phyloP scores from a whole-genome alignment of 2,888 invertebrate species.

The Hypomecis punctinalis region DNA sequence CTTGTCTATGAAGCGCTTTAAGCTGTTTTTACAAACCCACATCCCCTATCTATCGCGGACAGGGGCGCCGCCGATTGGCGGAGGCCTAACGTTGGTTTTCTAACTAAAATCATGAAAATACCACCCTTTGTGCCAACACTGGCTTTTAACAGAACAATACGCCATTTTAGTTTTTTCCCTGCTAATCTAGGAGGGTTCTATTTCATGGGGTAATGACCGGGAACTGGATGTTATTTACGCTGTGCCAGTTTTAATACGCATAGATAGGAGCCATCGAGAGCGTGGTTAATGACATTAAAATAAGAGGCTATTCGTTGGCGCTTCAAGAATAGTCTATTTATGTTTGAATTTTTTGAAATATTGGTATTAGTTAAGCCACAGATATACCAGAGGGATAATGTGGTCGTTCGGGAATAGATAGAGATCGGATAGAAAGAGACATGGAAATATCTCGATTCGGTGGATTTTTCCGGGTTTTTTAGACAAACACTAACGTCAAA shows the following conservation, averaged over 20 bases:
- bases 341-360: too few relatives aligned
- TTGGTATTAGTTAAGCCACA: too few relatives aligned
- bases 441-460: too few relatives aligned
- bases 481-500: too few relatives aligned
- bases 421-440: too few relatives aligned
- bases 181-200: conserved; percentile 73
- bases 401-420: too few relatives aligned
- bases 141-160: conserved; percentile 73
- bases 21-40: conserved; percentile 57
- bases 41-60: conserved; percentile 75
- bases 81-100: conserved; percentile 62
- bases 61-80: conserved; percentile 67
- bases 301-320: background rate
- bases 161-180: conserved; percentile 72
- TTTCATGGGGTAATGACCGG: conserved; percentile 70
- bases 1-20: conserved; percentile 72
- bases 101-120: conserved; percentile 71
- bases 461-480: too few relatives aligned
- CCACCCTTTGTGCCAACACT: conserved; percentile 75
- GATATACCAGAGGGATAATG: too few relatives aligned
- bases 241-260: conserved; percentile 44
- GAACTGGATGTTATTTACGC: conserved; percentile 55
- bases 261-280: background rate
- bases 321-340: too few relatives aligned
- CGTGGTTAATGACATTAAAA: conserved; percentile 15